These are phyloP conservation scores for Trogon melanurus DNA, from an alignment of 2,113 vertebrate genomes.

Conservation along the genomic window DNA sequence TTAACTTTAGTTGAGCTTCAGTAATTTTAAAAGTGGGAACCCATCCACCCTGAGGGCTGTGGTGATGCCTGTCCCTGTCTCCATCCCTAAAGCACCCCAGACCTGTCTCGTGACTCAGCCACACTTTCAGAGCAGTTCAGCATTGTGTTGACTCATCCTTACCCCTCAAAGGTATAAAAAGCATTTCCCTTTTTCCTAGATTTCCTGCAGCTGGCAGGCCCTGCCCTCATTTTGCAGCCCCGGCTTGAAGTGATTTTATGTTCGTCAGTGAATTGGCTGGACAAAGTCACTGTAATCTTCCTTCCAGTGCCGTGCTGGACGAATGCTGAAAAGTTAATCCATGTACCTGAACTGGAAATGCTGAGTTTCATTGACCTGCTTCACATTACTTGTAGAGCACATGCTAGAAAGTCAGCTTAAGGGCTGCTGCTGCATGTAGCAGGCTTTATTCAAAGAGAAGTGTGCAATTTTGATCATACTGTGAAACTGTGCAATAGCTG, in stretches of 20 bases:
- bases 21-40: background rate
- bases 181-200: constrained; percentile 29
- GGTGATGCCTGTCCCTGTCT: background rate
- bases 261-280: constrained; percentile 10
- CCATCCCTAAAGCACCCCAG: background rate
- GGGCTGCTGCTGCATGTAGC: background rate
- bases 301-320: background rate
- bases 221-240: background rate
- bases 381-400: background rate
- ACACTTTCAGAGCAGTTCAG: background rate
- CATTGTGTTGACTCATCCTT: background rate
- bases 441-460: background rate
- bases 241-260: constrained; percentile 47
- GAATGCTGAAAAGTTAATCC: constrained; percentile 23
- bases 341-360: background rate
- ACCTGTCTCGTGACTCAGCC: background rate
- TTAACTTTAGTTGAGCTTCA: background rate
- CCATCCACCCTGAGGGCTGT: background rate
- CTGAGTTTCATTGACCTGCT: background rate
- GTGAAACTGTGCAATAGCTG: background rate
- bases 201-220: constrained; percentile 8
- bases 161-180: background rate
- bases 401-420: background rate
- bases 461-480: background rate
- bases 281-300: background rate